A percentile compares a stretch with the other conserved stretches of the same genome.
Conservation (phyloP, 30 jellyfish, hydroid and myxozoan genomes). For the Sanderia malayensis region DNA sequence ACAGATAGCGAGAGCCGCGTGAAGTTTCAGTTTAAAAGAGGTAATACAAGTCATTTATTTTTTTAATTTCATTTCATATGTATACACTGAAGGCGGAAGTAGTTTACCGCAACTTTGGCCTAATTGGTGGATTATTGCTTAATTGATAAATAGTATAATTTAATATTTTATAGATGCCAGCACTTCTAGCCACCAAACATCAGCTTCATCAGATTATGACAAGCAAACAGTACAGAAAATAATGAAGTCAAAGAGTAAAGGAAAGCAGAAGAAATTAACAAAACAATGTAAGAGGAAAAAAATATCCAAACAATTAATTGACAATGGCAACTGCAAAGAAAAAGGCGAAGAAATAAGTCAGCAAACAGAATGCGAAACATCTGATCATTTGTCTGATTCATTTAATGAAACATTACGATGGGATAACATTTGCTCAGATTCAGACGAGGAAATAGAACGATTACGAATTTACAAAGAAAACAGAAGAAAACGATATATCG, state of each 20-base stretch:
- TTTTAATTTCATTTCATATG: not conserved
- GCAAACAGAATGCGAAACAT: not conserved
- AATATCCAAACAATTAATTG: not conserved
- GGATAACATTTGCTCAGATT: conserved; percentile 47
- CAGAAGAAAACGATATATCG: conserved; percentile 39
- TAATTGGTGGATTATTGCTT: no score
- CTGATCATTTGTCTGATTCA: conserved; percentile 2
- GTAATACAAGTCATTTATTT: not conserved
- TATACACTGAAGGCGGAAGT: no score
- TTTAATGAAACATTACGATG: conserved; percentile 46
- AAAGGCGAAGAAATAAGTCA: not conserved
- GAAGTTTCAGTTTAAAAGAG: not conserved
- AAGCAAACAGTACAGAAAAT: not conserved
- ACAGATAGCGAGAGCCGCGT: not conserved
- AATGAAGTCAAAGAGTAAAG: not conserved
- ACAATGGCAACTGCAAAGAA: not conserved
- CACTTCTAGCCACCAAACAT: not conserved
- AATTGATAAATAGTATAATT: no score
- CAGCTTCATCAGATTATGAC: not conserved
- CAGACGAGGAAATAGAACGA: conserved; percentile 54
- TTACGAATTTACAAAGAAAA: conserved; percentile 39
- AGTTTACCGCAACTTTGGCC: no score
- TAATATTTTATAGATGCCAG: not conserved
- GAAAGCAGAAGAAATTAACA: not conserved
- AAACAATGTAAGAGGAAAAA: not conserved